These are phyloP conservation scores for Clistopyga incitator DNA, from an alignment of 2,888 invertebrate species.

Conservation along the genomic window DNA sequence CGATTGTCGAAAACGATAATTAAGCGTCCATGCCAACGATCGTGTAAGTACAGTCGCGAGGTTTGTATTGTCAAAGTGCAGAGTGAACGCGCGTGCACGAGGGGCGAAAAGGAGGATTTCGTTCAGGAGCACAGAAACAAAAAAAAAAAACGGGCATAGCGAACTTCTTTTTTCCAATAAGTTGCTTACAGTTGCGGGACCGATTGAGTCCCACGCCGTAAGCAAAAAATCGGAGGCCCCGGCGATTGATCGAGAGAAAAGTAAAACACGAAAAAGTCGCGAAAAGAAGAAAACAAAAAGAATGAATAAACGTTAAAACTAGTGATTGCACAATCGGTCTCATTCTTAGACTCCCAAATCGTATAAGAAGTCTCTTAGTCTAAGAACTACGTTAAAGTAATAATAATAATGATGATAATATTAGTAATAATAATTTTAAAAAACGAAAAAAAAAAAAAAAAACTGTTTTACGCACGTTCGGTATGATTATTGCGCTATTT, in stretches of 20 bases:
- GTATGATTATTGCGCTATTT: slow-evolving; percentile 52
- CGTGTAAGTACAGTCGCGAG: slow-evolving; percentile 64
- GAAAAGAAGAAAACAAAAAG: slow-evolving; percentile 17
- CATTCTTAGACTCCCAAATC: slow-evolving; percentile 73
- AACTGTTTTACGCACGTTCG: slow-evolving; percentile 44
- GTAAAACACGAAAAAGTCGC: slow-evolving; percentile 21
- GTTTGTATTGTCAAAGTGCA: slow-evolving; percentile 29
- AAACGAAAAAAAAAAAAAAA: slow-evolving; percentile 20
- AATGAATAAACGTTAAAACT: slow-evolving; percentile 62
- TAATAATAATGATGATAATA: slow-evolving; percentile 11
- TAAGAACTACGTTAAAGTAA: slow-evolving; percentile 23
- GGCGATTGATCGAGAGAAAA: slow-evolving; percentile 42
- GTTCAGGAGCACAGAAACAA: slow-evolving; percentile 9
- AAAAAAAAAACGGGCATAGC: background rate
- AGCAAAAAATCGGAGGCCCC: slow-evolving; percentile 18
- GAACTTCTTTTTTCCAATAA: background rate
- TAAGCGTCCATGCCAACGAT: slow-evolving; percentile 43
- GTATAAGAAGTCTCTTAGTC: slow-evolving; percentile 52
- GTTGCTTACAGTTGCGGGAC: background rate
- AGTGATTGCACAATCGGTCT: slow-evolving; percentile 80
- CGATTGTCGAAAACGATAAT: slow-evolving; percentile 49
- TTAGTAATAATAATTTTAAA: slow-evolving; percentile 25
- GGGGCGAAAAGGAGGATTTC: slow-evolving; percentile 24
- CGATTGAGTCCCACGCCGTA: background rate
- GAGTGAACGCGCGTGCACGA: background rate